Evolutionary conservation across 2,797 vertebrate species (phyloP).

Genomic region (Adelosebastes latens): DNA sequence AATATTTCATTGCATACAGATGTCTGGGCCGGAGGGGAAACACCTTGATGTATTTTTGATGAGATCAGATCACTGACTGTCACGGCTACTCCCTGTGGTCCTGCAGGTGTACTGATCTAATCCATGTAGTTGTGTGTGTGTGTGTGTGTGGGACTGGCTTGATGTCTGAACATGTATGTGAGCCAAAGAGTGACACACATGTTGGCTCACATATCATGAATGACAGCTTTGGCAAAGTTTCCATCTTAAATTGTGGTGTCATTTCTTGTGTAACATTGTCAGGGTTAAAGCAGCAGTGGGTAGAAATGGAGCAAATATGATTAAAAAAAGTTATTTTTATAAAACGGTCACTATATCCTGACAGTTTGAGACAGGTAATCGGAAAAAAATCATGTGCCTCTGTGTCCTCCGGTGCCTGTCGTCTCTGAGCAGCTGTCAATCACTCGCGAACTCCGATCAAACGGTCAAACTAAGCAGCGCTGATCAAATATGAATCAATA

Average conservation of each 20-base stretch:
- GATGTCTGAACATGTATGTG: not conserved
- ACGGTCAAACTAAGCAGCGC: too few relatives aligned
- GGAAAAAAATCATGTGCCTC: too few relatives aligned
- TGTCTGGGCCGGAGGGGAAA: conserved; percentile 58
- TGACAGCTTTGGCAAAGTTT: not conserved
- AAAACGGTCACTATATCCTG: too few relatives aligned
- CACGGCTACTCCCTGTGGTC: conserved; percentile 44
- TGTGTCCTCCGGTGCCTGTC: too few relatives aligned
- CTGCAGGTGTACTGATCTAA: conserved; percentile 40
- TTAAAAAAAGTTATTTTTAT: too few relatives aligned
- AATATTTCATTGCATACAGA: conserved; percentile 69
- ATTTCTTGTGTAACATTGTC: not conserved
- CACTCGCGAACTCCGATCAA: too few relatives aligned
- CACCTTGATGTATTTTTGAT: conserved; percentile 76
- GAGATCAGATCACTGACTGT: conserved; percentile 56
- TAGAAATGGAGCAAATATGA: too few relatives aligned
- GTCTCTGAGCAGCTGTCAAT: too few relatives aligned
- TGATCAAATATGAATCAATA: too few relatives aligned
- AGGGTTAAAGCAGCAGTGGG: too few relatives aligned
- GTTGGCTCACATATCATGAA: not conserved
- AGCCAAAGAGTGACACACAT: not conserved
- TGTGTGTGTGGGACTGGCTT: not conserved
- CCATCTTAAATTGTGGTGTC: not conserved
- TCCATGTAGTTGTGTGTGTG: not conserved
- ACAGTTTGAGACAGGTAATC: too few relatives aligned